phyloP scores from a whole-genome alignment of 2,797 vertebrate species.

The Scarus forsteni region DNA sequence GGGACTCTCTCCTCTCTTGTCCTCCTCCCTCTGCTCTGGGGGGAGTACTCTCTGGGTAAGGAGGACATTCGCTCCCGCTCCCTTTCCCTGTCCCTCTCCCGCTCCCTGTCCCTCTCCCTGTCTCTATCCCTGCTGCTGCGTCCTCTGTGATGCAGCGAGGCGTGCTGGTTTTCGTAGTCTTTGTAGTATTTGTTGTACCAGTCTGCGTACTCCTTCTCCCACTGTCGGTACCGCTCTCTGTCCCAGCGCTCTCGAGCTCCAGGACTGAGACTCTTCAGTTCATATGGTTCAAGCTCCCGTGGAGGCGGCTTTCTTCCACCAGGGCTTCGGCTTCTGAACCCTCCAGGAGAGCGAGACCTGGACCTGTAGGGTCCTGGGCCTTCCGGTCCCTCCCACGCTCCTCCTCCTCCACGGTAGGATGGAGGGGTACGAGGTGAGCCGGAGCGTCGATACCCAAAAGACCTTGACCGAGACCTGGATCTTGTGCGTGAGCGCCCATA shows the following conservation, averaged over 20 bases:
- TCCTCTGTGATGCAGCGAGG: slow-evolving; percentile 68
- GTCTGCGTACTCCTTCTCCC: slow-evolving; percentile 95
- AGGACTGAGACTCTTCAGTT: slow-evolving; percentile 78
- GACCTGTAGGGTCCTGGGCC: slow-evolving; percentile 85
- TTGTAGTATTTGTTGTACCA: slow-evolving; percentile 98
- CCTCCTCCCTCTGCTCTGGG: slow-evolving; percentile 87
- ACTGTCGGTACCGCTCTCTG: slow-evolving; percentile 93
- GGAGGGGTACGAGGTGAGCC: slow-evolving; percentile 69
- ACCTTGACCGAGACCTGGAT: slow-evolving; percentile 92
- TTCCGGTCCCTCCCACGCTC: slow-evolving; percentile 70
- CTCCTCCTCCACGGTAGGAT: slow-evolving; percentile 53
- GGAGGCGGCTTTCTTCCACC: slow-evolving; percentile 71
- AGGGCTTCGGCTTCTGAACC: slow-evolving; percentile 89
- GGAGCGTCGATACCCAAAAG: slow-evolving; percentile 76
- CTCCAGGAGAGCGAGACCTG: slow-evolving; percentile 86
- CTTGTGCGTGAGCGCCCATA: slow-evolving; percentile 90
- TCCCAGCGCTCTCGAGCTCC: slow-evolving; percentile 92
- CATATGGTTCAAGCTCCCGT: slow-evolving; percentile 84
- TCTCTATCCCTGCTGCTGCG: slow-evolving; percentile 76
- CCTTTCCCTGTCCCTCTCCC: slow-evolving; percentile 75
- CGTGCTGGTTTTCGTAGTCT: slow-evolving; percentile 81
- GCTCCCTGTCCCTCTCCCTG: slow-evolving; percentile 74
- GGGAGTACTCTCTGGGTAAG: slow-evolving; percentile 89
- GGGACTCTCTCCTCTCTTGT: slow-evolving; percentile 83
- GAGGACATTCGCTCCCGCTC: slow-evolving; percentile 85